Conservation (phyloP, 2,888 invertebrate genomes). For the Slavum lentiscoides region DNA sequence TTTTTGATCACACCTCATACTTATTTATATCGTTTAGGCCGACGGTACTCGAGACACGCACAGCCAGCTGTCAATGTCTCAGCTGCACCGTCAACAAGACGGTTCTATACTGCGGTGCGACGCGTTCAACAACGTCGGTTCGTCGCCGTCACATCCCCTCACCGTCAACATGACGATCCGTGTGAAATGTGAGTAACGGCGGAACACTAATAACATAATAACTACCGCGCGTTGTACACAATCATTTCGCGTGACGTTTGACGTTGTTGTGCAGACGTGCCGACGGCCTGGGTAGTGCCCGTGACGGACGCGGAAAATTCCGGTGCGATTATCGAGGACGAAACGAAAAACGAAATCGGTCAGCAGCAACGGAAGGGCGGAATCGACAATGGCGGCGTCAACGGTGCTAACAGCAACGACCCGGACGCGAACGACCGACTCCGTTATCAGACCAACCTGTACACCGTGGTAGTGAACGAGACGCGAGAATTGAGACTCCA, state of each 20-base stretch:
- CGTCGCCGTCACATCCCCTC: constrained; percentile 30
- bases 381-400: neutral
- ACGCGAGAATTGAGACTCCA: constrained; percentile 20
- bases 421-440: constrained; percentile 5
- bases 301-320: constrained; percentile 25
- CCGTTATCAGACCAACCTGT: constrained; percentile 22
- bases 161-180: constrained; percentile 47
- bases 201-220: neutral
- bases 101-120: constrained; percentile 42
- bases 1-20: too few relatives aligned
- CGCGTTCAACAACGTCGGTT: constrained; percentile 39
- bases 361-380: constrained; percentile 9
- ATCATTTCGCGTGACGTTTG: neutral
- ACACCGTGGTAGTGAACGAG: constrained; percentile 37
- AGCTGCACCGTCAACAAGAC: constrained; percentile 41
- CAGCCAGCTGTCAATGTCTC: constrained; percentile 36
- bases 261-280: neutral
- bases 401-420: neutral
- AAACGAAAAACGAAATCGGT: constrained; percentile 13
- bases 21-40: neutral
- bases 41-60: constrained; percentile 47
- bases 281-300: constrained; percentile 39
- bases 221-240: too few relatives aligned
- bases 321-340: constrained; percentile 32
- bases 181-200: constrained; percentile 36